Evolutionary conservation across 2,113 vertebrate genomes (phyloP).

Genomic region (Rhegmatorhina hoffmannsi): DNA sequence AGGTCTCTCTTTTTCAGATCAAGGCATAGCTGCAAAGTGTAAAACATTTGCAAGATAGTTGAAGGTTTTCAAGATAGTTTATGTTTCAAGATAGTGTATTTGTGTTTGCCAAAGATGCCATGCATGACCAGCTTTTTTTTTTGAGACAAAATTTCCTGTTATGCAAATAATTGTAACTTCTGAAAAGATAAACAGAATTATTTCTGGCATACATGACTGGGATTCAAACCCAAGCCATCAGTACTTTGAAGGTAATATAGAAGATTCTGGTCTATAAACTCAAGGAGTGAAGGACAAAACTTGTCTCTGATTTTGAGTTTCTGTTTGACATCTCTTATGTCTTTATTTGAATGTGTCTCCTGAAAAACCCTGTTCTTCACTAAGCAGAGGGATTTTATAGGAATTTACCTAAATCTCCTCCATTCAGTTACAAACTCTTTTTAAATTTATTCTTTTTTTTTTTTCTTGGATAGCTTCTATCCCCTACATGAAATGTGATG

Average conservation of each 20-base stretch:
- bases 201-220: not conserved
- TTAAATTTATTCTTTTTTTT: not conserved
- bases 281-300: not conserved
- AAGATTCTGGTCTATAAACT: not conserved
- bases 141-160: not conserved
- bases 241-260: not conserved
- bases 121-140: not conserved
- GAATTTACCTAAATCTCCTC: not conserved
- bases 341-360: not conserved
- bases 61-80: not conserved
- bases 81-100: not conserved
- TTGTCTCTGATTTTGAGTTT: not conserved
- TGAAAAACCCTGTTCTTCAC: not conserved
- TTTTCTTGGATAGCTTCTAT: not conserved
- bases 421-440: not conserved
- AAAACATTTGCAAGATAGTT: not conserved
- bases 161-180: not conserved
- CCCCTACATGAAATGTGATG: not conserved
- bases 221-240: not conserved
- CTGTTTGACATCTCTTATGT: not conserved
- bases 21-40: not conserved
- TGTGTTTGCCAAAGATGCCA: not conserved
- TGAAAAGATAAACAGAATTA: not conserved
- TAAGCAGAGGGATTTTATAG: not conserved
- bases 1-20: not conserved